phyloP scores from a whole-genome alignment of 2,888 invertebrate species.

The Lepidonotus clava region DNA sequence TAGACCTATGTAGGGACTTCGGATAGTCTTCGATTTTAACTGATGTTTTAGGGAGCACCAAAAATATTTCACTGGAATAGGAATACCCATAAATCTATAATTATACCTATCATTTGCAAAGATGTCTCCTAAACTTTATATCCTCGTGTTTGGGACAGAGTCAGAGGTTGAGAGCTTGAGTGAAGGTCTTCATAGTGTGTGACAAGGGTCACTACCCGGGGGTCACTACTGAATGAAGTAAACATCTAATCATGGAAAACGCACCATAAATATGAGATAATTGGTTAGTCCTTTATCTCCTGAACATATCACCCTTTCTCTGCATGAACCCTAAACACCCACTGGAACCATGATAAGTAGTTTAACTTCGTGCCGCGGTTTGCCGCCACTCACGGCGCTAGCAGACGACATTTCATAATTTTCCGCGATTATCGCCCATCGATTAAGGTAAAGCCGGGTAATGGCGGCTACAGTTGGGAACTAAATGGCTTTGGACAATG shows the following conservation, averaged over 20 bases:
- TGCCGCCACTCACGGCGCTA: neutral
- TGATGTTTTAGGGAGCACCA: no score
- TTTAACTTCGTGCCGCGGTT: neutral
- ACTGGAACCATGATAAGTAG: neutral
- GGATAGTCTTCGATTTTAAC: no score
- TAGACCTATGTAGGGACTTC: no score
- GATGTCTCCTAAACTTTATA: no score
- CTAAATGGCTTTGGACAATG: conserved; percentile 31
- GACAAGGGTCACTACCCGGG: neutral
- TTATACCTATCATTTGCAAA: no score
- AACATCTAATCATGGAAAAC: conserved; percentile 6
- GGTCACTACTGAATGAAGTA: neutral
- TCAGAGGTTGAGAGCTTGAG: no score
- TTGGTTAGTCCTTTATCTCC: neutral
- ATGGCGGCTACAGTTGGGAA: conserved; percentile 28
- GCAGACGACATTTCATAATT: conserved; percentile 13
- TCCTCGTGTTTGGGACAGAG: no score
- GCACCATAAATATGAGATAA: neutral
- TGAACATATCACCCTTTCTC: neutral
- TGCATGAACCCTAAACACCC: neutral
- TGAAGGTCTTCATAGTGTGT: neutral
- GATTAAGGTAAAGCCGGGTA: conserved; percentile 24
- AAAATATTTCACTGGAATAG: no score
- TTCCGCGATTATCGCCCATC: conserved; percentile 16
- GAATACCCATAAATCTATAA: no score